Percentiles rank a stretch among this genome's conserved stretches.
Evolutionary conservation across 1,140 invertebrate genomes (phyloP).

Genomic region (Triops cancriformis): DNA sequence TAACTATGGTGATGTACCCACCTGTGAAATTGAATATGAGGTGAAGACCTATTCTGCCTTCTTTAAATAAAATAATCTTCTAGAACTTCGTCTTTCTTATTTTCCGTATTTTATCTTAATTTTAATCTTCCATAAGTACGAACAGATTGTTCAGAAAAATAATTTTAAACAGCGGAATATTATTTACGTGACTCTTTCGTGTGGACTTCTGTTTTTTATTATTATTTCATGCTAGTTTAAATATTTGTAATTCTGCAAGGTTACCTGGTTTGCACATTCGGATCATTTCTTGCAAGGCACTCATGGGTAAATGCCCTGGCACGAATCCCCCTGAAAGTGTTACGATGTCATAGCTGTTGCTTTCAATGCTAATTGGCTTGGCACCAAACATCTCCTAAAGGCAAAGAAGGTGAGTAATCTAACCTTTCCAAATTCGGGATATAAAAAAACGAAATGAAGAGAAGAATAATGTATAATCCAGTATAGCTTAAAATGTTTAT

Average conservation of each 20-base stretch:
- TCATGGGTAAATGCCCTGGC: conserved; percentile 43
- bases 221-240: too few species aligned
- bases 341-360: background rate
- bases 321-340: conserved; percentile 39
- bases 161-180: too few species aligned
- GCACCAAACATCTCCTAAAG: background rate
- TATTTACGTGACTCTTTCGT: too few species aligned
- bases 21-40: conserved; percentile 31
- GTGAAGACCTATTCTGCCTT: background rate
- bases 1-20: conserved; percentile 40
- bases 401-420: background rate
- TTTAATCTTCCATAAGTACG: too few species aligned
- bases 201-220: too few species aligned
- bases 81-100: too few species aligned
- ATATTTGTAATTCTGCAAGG: too few species aligned
- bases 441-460: background rate
- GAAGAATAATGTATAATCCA: too few species aligned
- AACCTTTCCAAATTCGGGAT: conserved; percentile 12
- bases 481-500: too few species aligned
- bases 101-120: too few species aligned
- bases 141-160: too few species aligned
- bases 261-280: conserved; percentile 41
- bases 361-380: background rate
- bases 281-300: conserved; percentile 40
- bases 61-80: background rate